Base-by-base conservation (phyloP, 2,113 vertebrate genomes). In the Carlito syrichta region DNA sequence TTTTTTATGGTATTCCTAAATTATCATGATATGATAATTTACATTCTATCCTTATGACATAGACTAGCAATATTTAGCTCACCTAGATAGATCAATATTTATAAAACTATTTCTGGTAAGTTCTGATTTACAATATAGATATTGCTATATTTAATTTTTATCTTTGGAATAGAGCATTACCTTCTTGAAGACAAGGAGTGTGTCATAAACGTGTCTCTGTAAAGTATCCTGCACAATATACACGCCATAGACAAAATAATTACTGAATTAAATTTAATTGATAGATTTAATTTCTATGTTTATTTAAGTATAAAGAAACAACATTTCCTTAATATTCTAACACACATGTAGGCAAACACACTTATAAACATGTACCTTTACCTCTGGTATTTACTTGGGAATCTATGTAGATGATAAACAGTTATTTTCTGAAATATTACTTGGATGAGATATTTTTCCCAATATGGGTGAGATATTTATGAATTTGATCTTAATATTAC, bases 301-400 rank as follows among this genome's bases (percentile, higher is more conserved):
- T 63, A 9, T 1, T 48, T 1, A 6, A 38, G 63, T 93, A 5
- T 2, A 38, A 63, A 25, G 0, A 85, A 60, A 62, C 4, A 52
- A 0, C 1, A 69, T 32, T 82, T 95, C 85, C 2, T 82, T 58
- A 58, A 38, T 23, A 48, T 54, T 62, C 13, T 35, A 66, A 27
- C 1, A 35, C 2, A 58, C 32, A 25, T 40, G 52, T 2, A 27
- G 14, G 45, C 11, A 27, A 7, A 30, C 3, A 50, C 1, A 84
- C 0, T 7, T 6, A 48, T 11, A 60, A 1, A 19, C 16, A 32
- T 5, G 22, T 0, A 68, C 0, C 8, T 78, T 8, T 38, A 35
- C 22, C 32, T 0, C 1, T 35, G 23, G 3, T 43, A 8, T 50
- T 89, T 8, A 58, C 2, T 8, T 66, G 7, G 16, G 4, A 91